phyloP scores from a whole-genome alignment of 1,140 invertebrate species.

The Nephotettix cincticeps region DNA sequence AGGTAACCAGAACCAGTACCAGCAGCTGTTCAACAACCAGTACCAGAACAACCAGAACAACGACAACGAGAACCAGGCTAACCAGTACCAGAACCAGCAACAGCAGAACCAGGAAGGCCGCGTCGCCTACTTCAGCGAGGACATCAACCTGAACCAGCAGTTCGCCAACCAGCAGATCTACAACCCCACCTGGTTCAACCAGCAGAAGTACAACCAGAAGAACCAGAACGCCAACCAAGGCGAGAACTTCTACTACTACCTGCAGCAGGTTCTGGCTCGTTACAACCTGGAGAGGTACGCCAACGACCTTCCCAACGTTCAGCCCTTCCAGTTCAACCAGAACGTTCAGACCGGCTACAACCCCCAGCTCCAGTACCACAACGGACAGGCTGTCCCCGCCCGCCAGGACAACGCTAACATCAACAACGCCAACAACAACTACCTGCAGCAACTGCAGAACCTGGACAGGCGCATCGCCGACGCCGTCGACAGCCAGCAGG shows the following conservation, averaged over 20 bases:
- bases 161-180: slow-evolving; percentile 54
- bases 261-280: slow-evolving; percentile 60
- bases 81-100: slow-evolving; percentile 6
- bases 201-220: slow-evolving; percentile 44
- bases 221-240: slow-evolving; percentile 54
- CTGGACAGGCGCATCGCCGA: slow-evolving; percentile 17
- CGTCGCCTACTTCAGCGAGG: slow-evolving; percentile 72
- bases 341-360: slow-evolving; percentile 31
- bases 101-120: slow-evolving; percentile 42
- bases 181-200: slow-evolving; percentile 62
- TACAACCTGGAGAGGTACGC: slow-evolving; percentile 68
- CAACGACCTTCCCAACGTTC: slow-evolving; percentile 60
- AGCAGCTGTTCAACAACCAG: neutral
- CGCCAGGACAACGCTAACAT: slow-evolving; percentile 22
- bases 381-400: slow-evolving; percentile 30
- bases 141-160: slow-evolving; percentile 51
- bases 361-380: slow-evolving; percentile 30
- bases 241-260: slow-evolving; percentile 59
- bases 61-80: neutral
- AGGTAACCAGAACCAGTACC: neutral
- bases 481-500: slow-evolving; percentile 1
- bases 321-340: slow-evolving; percentile 54
- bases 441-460: slow-evolving; percentile 14
- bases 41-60: slow-evolving; percentile 7
- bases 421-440: slow-evolving; percentile 25